Evolutionary conservation across 2,113 vertebrate species (phyloP).

Genomic region (Oxygymnocypris stewartii): DNA sequence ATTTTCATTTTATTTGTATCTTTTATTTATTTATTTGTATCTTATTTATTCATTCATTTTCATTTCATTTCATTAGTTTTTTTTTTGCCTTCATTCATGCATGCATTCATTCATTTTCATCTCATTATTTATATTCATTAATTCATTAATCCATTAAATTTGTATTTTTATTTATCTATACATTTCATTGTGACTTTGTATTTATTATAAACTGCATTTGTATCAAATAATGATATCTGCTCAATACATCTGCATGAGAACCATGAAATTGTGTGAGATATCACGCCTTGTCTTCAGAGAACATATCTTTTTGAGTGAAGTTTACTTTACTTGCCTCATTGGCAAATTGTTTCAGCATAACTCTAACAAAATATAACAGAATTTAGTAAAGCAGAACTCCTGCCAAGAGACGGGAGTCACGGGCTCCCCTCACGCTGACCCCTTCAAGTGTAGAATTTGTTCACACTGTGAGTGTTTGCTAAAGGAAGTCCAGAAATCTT

Average conservation of each 20-base stretch:
- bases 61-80: too few species aligned
- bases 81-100: too few species aligned
- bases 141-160: too few species aligned
- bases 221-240: background rate
- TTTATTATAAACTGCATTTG: background rate
- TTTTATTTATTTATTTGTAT: too few species aligned
- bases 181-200: background rate
- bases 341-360: background rate
- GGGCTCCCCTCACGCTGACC: conserved; percentile 25
- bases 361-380: too few species aligned
- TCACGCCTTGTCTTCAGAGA: background rate
- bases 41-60: too few species aligned
- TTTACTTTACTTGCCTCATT: conserved; percentile 1
- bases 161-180: too few species aligned
- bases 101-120: too few species aligned
- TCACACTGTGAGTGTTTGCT: conserved; percentile 60
- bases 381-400: background rate
- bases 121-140: too few species aligned
- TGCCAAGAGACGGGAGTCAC: background rate
- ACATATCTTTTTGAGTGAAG: background rate
- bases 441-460: conserved; percentile 9
- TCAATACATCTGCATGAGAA: background rate
- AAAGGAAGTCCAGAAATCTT: conserved; percentile 37
- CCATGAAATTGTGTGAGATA: background rate
- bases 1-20: too few species aligned